Percentiles rank a stretch among this genome's conserved stretches.
Evolutionary conservation across 1,140 invertebrate species (phyloP).

Genomic region (Pseudachorutes palmiensis): DNA sequence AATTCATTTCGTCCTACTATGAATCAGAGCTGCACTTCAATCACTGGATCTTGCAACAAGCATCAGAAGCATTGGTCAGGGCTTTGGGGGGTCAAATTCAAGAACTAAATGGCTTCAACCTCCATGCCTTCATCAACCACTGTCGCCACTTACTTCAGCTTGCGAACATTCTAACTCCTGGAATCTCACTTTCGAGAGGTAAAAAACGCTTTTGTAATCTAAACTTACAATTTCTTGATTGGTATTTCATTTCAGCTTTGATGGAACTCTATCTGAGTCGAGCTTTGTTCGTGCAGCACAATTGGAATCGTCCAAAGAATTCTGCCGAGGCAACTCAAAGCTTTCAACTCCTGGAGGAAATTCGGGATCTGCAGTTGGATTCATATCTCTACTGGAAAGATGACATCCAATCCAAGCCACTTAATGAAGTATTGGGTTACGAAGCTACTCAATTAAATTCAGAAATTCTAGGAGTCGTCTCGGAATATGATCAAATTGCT

Average conservation of each 20-base stretch:
- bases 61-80: conserved; percentile 15
- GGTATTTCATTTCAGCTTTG: background rate
- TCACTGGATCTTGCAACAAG: conserved; percentile 27
- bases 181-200: conserved; percentile 29
- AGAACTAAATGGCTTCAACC: background rate
- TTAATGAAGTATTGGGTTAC: background rate
- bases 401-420: conserved; percentile 5
- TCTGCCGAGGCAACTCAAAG: background rate
- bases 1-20: conserved; percentile 2
- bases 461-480: background rate
- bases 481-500: background rate
- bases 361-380: background rate
- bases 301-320: background rate
- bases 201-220: background rate
- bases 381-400: conserved; percentile 3
- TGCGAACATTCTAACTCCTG: conserved; percentile 21
- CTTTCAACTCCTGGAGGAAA: background rate
- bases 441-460: background rate
- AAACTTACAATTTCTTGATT: conserved; percentile 10
- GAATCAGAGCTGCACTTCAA: conserved; percentile 26
- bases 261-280: conserved; percentile 1
- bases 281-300: background rate
- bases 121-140: conserved; percentile 13
- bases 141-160: conserved; percentile 24
- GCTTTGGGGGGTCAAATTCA: background rate